These are phyloP conservation scores for Tokudaia tokunoshimensis DNA, from an alignment of 2,797 vertebrate species.

Conservation along the genomic window DNA sequence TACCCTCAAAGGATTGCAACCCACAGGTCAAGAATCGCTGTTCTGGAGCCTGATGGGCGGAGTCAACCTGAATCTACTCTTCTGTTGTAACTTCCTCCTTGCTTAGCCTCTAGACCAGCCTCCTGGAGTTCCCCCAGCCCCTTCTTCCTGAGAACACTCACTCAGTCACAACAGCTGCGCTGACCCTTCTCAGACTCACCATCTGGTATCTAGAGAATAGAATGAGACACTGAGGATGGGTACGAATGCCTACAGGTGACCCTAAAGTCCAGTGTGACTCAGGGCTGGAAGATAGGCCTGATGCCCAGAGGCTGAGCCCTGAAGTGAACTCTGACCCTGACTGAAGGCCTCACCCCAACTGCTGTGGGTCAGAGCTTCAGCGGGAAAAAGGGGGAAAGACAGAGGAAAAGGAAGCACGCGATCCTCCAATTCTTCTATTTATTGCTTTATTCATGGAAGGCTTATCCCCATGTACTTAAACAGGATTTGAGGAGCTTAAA, in stretches of 20 bases:
- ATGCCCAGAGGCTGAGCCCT: not conserved
- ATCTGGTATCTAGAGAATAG: not conserved
- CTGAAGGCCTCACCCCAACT: too few relatives aligned
- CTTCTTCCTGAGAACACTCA: not conserved
- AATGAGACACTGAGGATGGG: not conserved
- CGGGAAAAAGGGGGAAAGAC: not conserved
- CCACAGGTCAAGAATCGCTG: not conserved
- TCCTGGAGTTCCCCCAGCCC: not conserved
- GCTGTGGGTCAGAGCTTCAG: not conserved
- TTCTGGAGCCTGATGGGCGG: not conserved
- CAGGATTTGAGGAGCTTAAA: constrained; percentile 82
- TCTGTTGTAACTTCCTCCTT: not conserved
- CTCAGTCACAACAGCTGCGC: fast-evolving
- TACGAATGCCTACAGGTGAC: not conserved
- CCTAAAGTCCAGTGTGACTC: not conserved
- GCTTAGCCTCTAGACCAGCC: not conserved
- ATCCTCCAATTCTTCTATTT: constrained; percentile 69
- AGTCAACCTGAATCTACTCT: not conserved
- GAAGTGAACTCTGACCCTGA: not conserved
- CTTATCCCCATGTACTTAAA: constrained; percentile 80
- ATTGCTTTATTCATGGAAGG: constrained; percentile 71
- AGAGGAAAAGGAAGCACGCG: not conserved
- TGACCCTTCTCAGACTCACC: not conserved
- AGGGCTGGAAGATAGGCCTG: not conserved
- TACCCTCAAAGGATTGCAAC: too few relatives aligned